Percentiles rank a stretch among this genome's conserved stretches.
phyloP scores from a whole-genome alignment of 2,888 invertebrate genomes.

The Smittia sp. region DNA sequence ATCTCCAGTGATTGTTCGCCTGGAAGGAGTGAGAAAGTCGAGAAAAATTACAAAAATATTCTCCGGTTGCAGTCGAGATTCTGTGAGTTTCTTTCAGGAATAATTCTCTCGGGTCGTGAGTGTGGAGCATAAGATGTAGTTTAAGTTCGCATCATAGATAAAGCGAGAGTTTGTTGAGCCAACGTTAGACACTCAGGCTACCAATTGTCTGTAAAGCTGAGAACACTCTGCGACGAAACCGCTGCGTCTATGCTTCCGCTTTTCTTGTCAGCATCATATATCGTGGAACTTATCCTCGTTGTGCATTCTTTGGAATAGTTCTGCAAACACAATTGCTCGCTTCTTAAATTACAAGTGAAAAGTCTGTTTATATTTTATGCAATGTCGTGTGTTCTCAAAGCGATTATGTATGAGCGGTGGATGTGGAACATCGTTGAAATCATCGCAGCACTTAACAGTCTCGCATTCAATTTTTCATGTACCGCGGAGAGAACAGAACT shows the following conservation, averaged over 20 bases:
- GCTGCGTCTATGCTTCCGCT: neutral
- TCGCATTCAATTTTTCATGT: neutral
- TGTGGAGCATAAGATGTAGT: neutral
- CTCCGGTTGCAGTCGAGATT: neutral
- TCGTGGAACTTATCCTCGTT: neutral
- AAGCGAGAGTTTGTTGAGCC: neutral
- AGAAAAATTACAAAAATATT: constrained; percentile 4
- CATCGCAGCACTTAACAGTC: constrained; percentile 14
- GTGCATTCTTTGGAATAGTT: neutral
- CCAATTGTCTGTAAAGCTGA: neutral
- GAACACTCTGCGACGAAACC: neutral
- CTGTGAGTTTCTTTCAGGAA: neutral
- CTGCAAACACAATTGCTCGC: constrained; percentile 6
- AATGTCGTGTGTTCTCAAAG: constrained; percentile 10
- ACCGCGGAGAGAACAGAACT: neutral
- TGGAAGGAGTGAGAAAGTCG: neutral
- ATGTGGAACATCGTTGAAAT: constrained; percentile 6
- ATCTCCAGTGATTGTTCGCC: neutral
- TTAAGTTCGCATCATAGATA: neutral
- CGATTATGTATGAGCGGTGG: constrained; percentile 10
- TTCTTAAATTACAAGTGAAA: constrained; percentile 9
- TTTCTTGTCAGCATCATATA: constrained; percentile 22
- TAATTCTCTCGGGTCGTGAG: constrained; percentile 3
- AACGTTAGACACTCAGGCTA: neutral
- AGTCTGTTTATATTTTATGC: neutral